A percentile compares a stretch with the other conserved stretches of the same genome.
phyloP scores from a whole-genome alignment of 2,797 vertebrate genomes.

The Arnoldichthys spilopterus region DNA sequence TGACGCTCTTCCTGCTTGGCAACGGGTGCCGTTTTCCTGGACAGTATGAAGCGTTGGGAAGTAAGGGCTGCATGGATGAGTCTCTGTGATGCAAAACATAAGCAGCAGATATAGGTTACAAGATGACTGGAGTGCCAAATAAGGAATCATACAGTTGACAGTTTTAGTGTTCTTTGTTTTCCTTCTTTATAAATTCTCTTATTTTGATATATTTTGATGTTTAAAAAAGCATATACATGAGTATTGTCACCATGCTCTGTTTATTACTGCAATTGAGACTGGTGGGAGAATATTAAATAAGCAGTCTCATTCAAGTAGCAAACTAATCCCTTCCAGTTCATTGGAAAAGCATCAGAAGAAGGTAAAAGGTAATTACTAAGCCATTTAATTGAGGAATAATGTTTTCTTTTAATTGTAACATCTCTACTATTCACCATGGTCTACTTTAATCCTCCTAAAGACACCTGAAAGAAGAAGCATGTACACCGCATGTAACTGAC shows the following conservation, averaged over 20 bases:
- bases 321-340: too few species aligned
- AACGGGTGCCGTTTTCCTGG: constrained; percentile 56
- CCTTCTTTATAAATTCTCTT: too few species aligned
- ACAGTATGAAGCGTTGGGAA: constrained; percentile 53
- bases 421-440: background rate
- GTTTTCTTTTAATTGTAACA: background rate
- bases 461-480: background rate
- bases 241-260: too few species aligned
- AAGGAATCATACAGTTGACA: background rate
- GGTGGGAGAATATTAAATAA: too few species aligned
- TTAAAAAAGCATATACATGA: too few species aligned
- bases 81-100: constrained; percentile 33
- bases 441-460: background rate
- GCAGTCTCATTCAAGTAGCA: too few species aligned
- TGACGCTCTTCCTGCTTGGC: constrained; percentile 64
- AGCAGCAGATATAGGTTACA: constrained; percentile 35
- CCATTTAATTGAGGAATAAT: too few species aligned
- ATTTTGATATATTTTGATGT: too few species aligned
- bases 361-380: too few species aligned
- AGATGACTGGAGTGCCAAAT: constrained; percentile 10
- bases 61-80: constrained; percentile 39
- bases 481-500: background rate
- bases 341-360: too few species aligned
- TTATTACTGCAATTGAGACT: too few species aligned
- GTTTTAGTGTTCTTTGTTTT: too few species aligned